Percentiles rank a stretch among this genome's conserved stretches.
Conservation (phyloP, 2,113 vertebrate genomes). For the Syngnathus floridae region DNA sequence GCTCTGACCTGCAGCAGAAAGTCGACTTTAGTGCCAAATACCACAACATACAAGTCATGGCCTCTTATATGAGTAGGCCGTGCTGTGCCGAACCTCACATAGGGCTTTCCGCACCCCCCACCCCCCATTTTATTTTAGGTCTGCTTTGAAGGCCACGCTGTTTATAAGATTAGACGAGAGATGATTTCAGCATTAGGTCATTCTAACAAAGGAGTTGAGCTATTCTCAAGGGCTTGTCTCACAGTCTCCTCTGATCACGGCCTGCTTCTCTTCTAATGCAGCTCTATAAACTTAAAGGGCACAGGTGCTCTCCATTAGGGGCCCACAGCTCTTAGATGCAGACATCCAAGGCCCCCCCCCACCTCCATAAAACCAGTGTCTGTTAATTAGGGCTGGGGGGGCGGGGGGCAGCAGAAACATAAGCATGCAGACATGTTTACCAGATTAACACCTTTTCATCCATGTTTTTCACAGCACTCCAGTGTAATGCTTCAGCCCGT, state of each 20-base stretch:
- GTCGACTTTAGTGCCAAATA: constrained; percentile 11
- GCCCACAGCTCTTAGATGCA: constrained; percentile 51
- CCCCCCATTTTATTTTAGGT: not conserved
- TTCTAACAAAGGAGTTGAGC: constrained; percentile 19
- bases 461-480: constrained; percentile 21
- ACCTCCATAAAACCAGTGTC: constrained; percentile 20
- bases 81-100: constrained; percentile 5
- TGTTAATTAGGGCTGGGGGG: not conserved
- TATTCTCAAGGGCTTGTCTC: constrained; percentile 32
- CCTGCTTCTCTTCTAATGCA: constrained; percentile 48
- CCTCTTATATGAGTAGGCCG: not conserved
- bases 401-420: not conserved
- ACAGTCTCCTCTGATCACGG: constrained; percentile 34
- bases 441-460: constrained; percentile 31
- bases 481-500: constrained; percentile 1
- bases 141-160: constrained; percentile 1
- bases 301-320: constrained; percentile 62
- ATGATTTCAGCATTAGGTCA: constrained; percentile 36
- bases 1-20: constrained; percentile 30
- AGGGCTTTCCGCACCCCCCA: not conserved
- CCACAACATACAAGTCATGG: not conserved
- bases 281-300: constrained; percentile 56
- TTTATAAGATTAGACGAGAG: constrained; percentile 21
- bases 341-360: constrained; percentile 20
- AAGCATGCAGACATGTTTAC: constrained; percentile 8